Percentiles rank a stretch among this genome's conserved stretches.
Conservation (phyloP, 1,140 invertebrate species). For the Onthophagus taurus region DNA sequence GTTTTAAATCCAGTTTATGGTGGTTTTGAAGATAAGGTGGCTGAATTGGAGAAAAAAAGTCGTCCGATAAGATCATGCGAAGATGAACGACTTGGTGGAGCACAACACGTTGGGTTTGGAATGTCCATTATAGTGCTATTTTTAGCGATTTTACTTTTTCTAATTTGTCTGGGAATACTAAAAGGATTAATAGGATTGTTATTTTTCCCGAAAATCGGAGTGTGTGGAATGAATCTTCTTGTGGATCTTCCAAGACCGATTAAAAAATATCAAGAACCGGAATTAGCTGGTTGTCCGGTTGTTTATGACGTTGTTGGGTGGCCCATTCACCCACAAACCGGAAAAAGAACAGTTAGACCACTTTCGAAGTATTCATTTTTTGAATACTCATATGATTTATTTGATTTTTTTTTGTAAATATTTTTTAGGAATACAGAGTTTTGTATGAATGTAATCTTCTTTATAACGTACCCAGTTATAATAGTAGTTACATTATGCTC, state of each 20-base stretch:
- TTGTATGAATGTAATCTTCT: conserved; percentile 23
- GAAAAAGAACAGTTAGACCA: conserved; percentile 11
- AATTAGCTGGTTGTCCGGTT: conserved; percentile 12
- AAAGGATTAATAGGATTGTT: conserved; percentile 23
- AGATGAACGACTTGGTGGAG: not conserved
- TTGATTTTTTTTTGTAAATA: conserved; percentile 8
- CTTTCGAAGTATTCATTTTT: conserved; percentile 10
- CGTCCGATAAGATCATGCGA: not conserved
- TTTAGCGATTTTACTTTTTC: conserved; percentile 1
- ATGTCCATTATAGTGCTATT: not conserved
- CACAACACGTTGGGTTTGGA: conserved; percentile 1
- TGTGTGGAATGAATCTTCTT: conserved; percentile 12
- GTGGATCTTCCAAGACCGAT: conserved; percentile 21
- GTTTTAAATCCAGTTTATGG: too few species aligned
- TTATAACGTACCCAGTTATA: conserved; percentile 20
- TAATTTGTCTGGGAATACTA: conserved; percentile 17
- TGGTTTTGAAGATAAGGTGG: conserved; percentile 7
- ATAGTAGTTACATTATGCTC: conserved; percentile 11
- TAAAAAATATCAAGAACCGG: conserved; percentile 18
- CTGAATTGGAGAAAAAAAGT: not conserved
- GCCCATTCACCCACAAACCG: conserved; percentile 14
- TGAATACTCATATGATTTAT: not conserved
- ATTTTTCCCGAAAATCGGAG: conserved; percentile 10
- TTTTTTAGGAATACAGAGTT: conserved; percentile 21
- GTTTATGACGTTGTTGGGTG: conserved; percentile 12